A percentile compares a stretch with the other conserved stretches of the same genome.
Conservation (phyloP, 2,888 invertebrate species). For the Pasiphila rectangulata region DNA sequence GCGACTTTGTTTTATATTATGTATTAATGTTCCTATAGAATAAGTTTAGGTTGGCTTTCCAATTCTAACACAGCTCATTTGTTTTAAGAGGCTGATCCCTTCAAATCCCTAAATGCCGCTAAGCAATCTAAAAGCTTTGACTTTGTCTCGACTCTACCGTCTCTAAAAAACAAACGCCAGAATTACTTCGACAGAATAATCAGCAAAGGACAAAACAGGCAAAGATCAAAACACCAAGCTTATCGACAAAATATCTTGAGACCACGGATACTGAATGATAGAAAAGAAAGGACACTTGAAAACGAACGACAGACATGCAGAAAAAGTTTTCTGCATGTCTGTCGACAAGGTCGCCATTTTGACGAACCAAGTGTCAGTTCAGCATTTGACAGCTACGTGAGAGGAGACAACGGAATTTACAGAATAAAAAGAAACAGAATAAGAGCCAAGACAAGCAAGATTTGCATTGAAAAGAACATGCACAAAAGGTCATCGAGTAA, state of each 20-base stretch:
- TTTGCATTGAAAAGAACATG: not conserved
- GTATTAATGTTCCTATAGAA: no score
- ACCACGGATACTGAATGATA: no score
- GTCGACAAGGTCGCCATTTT: not conserved
- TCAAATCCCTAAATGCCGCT: not conserved
- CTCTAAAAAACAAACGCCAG: not conserved
- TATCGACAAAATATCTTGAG: not conserved
- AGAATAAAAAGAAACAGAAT: slow-evolving; percentile 6
- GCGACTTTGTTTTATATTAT: no score
- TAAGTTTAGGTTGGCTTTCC: not conserved
- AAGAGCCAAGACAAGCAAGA: not conserved
- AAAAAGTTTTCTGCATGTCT: no score
- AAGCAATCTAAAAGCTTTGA: not conserved
- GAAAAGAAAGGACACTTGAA: not conserved
- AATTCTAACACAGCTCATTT: slow-evolving; percentile 43
- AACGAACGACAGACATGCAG: not conserved
- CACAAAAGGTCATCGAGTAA: not conserved
- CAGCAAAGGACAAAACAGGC: not conserved
- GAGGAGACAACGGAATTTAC: slow-evolving; percentile 11
- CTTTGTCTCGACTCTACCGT: not conserved
- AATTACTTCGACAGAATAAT: not conserved
- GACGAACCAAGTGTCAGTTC: not conserved
- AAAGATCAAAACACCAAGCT: not conserved
- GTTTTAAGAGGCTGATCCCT: slow-evolving; percentile 56
- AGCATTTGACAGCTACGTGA: slow-evolving; percentile 13